Evolutionary conservation across 2,113 vertebrate species (phyloP).

Genomic region (Pituophis catenifer): DNA sequence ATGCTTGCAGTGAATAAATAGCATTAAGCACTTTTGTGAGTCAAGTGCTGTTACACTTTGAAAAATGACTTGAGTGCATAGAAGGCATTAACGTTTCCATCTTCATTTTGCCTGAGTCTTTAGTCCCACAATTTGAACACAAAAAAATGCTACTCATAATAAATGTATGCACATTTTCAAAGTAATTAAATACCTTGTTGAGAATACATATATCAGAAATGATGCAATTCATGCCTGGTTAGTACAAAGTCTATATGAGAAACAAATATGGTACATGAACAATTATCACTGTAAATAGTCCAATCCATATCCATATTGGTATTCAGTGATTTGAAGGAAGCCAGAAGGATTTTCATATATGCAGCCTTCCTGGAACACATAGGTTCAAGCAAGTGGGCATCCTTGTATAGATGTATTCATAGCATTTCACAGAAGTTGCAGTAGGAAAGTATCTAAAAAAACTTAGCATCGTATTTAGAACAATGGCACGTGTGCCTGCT

Average conservation of each 20-base stretch:
- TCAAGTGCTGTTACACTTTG: constrained; percentile 49
- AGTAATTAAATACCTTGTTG: constrained; percentile 16
- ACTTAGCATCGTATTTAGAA: neutral
- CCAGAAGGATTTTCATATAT: neutral
- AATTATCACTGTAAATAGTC: neutral
- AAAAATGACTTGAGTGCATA: constrained; percentile 48
- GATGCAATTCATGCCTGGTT: neutral
- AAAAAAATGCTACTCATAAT: constrained; percentile 7
- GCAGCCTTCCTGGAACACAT: neutral
- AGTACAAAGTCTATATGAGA: fast-evolving
- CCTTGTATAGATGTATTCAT: neutral
- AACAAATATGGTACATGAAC: neutral
- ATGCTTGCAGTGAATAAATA: constrained; percentile 53
- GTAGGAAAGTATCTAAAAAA: neutral
- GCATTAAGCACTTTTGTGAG: constrained; percentile 49
- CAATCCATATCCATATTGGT: neutral
- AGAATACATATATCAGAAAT: neutral
- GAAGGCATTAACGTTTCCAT: constrained; percentile 23
- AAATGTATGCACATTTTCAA: neutral
- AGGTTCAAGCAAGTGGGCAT: neutral
- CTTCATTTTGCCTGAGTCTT: constrained; percentile 47
- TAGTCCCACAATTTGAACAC: constrained; percentile 39
- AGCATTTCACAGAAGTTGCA: neutral
- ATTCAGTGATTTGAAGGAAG: neutral
- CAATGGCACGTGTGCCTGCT: neutral